Evolutionary conservation across 2,113 vertebrate species (phyloP), one percentile per base, ranked within the genome.

Genomic region (Cyprichromis sp.): DNA sequence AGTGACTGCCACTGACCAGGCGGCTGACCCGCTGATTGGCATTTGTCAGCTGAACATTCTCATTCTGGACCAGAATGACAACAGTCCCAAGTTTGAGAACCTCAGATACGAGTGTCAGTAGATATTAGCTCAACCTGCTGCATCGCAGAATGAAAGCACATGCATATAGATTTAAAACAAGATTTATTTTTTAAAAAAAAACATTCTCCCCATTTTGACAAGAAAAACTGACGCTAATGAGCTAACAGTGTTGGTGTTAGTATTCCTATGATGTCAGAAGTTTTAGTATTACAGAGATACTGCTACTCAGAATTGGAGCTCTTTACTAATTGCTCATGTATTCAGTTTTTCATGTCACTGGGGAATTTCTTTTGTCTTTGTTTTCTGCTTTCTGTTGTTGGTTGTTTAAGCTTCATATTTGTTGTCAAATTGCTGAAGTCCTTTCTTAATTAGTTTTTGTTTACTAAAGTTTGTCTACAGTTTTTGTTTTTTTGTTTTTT

Each of bases 11-110:
- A 98, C 98, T 6, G 98, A 98, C 95, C 97, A 97, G 95, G 97
- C 97, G 4, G 93, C 83, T 1, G 97, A 98, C 85, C 97, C 97
- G 0, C 97, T 98, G 86, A 97, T 97, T 80, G 97, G 98, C 83
- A 97, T 98, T 87, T 98, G 98, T 88, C 98, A 98, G 92, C 97
- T 98, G 81, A 98, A 96, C 91, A 90, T 98, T 87, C 86, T 97
- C 92, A 97, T 98, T 68, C 93, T 97, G 94, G 98, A 98, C 91
- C 96, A 98, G 93, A 98, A 98, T 38, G 98, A 98, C 95, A 98
- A 98, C 93, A 97, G 96, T 86, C 98, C 97, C 14, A 97, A 97
- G 95, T 98, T 98, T 95, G 97, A 98, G 95, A 98, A 98, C 95
- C 95, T 97, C 24, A 97, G 89, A 90, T 98, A 98, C 86, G 97